Percentiles rank a stretch among this genome's conserved stretches.
Evolutionary conservation across 2,797 vertebrate species (phyloP).

Genomic region (Mormyrus proboscirostris): DNA sequence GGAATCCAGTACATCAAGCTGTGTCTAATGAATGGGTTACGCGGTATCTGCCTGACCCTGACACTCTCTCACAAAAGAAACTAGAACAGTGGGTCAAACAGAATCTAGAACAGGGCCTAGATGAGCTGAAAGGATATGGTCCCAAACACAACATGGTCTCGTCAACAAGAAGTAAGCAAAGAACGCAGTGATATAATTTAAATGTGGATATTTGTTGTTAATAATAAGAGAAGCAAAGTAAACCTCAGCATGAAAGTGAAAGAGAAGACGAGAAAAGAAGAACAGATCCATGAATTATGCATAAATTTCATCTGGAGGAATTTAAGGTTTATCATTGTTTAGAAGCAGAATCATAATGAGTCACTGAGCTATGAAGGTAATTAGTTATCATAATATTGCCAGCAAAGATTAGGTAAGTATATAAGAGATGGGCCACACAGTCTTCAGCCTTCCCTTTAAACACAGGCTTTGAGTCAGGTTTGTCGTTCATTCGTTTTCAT

Average conservation of each 20-base stretch:
- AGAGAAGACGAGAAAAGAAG: background rate
- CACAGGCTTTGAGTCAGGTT: background rate
- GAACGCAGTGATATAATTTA: background rate
- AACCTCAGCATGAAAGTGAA: background rate
- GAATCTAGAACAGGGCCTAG: background rate
- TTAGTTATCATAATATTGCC: conserved; percentile 13
- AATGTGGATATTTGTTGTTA: background rate
- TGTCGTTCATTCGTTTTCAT: background rate
- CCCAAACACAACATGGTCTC: background rate
- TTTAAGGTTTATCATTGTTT: background rate
- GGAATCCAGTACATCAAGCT: background rate
- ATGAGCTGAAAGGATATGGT: background rate
- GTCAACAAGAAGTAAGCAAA: background rate
- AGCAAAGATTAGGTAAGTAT: background rate
- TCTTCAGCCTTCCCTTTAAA: background rate
- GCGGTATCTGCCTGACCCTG: background rate
- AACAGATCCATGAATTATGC: background rate
- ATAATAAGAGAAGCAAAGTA: background rate
- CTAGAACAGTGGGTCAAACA: background rate
- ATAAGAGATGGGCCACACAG: background rate
- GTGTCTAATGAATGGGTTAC: background rate
- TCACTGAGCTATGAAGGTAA: conserved; percentile 15
- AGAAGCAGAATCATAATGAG: conserved; percentile 10
- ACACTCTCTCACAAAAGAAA: background rate
- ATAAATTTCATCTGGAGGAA: conserved; percentile 2